Conservation (phyloP, 2,797 vertebrate genomes). For the Erithacus rubecula region DNA sequence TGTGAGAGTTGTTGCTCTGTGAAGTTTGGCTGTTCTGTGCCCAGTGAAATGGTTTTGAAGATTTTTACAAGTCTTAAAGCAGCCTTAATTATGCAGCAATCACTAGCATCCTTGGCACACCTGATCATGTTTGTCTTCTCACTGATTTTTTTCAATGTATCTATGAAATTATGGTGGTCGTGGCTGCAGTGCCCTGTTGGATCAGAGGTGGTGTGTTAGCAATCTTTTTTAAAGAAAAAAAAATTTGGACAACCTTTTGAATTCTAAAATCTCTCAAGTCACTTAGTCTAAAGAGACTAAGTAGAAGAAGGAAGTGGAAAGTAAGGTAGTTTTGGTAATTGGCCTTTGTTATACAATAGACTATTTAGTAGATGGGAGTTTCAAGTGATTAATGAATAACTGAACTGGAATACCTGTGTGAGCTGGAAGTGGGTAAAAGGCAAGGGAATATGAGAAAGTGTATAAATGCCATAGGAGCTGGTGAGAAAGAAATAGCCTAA, state of each 20-base stretch:
- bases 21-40: not conserved
- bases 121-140: not conserved
- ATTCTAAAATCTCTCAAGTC: not conserved
- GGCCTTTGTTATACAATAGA: not conserved
- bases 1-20: not conserved
- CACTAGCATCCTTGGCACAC: accelerated
- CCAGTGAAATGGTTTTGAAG: not conserved
- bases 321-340: not conserved
- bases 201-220: not conserved
- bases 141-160: not conserved
- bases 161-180: not conserved
- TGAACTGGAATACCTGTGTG: not conserved
- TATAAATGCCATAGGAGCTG: not conserved
- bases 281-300: not conserved
- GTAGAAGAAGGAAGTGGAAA: not conserved
- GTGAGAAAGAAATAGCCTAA: not conserved
- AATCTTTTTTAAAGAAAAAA: not conserved
- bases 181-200: not conserved
- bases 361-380: not conserved
- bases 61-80: not conserved
- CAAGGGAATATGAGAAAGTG: not conserved
- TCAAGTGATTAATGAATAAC: not conserved
- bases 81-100: not conserved
- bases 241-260: not conserved
- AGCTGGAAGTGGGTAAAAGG: not conserved